A percentile compares a stretch with the other conserved stretches of the same genome.
Conservation (phyloP, 1,140 invertebrate species). For the Zaprionus gabonicus region DNA sequence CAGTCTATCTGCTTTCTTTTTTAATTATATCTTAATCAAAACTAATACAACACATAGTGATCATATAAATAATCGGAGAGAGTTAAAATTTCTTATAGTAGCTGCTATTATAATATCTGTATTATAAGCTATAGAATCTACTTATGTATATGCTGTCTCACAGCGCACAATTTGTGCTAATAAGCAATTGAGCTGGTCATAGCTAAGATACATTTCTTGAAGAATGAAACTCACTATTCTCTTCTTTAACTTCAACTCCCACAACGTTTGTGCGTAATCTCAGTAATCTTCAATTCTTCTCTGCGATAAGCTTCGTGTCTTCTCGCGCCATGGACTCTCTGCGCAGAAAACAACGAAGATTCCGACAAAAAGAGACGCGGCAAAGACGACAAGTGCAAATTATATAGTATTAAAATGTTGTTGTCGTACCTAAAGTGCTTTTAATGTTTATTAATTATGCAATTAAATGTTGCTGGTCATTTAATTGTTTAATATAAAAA, state of each 20-base stretch:
- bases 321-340: not conserved
- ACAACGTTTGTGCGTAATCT: not conserved
- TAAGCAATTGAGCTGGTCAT: not conserved
- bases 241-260: not conserved
- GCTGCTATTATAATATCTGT: too few relatives aligned
- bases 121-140: too few relatives aligned
- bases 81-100: too few relatives aligned
- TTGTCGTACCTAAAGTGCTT: slow-evolving; percentile 77
- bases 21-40: too few relatives aligned
- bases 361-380: slow-evolving; percentile 4
- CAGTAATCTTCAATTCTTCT: not conserved
- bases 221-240: not conserved
- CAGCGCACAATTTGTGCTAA: not conserved
- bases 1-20: too few relatives aligned
- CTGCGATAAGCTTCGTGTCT: not conserved
- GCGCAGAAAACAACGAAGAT: slow-evolving; percentile 1
- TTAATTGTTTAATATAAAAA: slow-evolving; percentile 71
- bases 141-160: not conserved
- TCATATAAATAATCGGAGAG: not conserved
- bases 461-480: slow-evolving; percentile 78
- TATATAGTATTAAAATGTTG: slow-evolving; percentile 73
- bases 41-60: not conserved
- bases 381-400: slow-evolving; percentile 69
- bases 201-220: not conserved
- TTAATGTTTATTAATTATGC: slow-evolving; percentile 83